Evolutionary conservation across 2,888 invertebrate genomes (phyloP).

Genomic region (Sarcophaga carnaria): DNA sequence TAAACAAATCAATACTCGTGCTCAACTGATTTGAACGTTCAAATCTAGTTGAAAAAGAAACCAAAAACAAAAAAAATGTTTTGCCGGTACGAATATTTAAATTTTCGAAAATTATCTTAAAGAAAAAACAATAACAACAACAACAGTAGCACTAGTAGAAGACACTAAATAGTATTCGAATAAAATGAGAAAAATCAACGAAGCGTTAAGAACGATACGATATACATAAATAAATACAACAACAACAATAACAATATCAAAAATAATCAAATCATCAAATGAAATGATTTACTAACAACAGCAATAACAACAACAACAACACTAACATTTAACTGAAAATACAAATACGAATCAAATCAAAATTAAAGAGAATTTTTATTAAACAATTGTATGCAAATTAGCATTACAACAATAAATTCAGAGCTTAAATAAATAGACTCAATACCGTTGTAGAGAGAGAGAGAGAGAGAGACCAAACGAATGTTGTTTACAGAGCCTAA

Average conservation of each 20-base stretch:
- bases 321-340: not conserved
- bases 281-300: not conserved
- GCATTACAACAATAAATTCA: conserved; percentile 13
- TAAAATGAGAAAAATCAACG: conserved; percentile 42
- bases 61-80: not conserved
- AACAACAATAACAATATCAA: conserved; percentile 36
- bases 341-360: conserved; percentile 13
- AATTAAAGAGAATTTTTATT: conserved; percentile 19
- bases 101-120: not conserved
- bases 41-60: not conserved
- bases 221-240: conserved; percentile 56
- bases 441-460: not conserved
- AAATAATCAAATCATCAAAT: not conserved
- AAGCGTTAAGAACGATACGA: conserved; percentile 49
- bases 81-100: not conserved
- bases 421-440: not conserved
- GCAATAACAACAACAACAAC: not conserved
- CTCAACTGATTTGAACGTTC: conserved; percentile 19
- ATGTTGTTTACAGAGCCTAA: not conserved
- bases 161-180: conserved; percentile 13
- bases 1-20: conserved; percentile 25
- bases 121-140: conserved; percentile 18
- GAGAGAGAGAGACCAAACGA: not conserved
- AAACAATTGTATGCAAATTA: conserved; percentile 67
- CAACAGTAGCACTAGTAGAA: not conserved